Evolutionary conservation across 2,113 vertebrate species (phyloP), one percentile per base, ranked within the genome.

Genomic region (Platysternon megacephalum): DNA sequence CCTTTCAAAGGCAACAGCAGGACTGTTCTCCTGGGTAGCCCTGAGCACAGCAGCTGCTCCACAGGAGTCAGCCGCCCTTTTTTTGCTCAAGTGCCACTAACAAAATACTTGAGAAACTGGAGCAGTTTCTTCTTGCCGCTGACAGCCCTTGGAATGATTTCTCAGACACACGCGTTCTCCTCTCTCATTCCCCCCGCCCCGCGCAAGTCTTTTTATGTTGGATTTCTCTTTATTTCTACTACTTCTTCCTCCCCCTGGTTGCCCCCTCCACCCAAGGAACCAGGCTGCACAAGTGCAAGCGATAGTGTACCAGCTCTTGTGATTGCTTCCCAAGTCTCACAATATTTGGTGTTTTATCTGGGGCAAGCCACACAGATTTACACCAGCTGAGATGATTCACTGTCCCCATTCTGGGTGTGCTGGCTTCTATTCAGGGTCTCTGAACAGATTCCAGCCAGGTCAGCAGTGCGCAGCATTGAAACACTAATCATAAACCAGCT

Each of bases 221-320:
- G 29, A 53, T 65, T 91, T 88, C 32, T 83, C 39, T 91, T 68
- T 13, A 51, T 14, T 21, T 48, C 3, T 58, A 88, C 29, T 11
- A 85, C 24, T 11, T 53, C 12, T 14, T 90, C n/a, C 19, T 87
- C 48, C 11, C 26, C 11, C 28, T 19, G 58, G n/a, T 24, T 26
- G 24, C 51, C 84, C 88, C n/a, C 65, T 88, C 55, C 48, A 74
- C 29, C 46, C 13, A 89, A 5, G 46, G 39, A 5, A 19, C 81
- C 46, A 28, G 81, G 2, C 1, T 8, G 11, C 32, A 14, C 74
- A 11, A 5, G 32, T 68, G 7, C 58, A 78, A 74, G 46, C 49
- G 8, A 11, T 49, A 65, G 8, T 0, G 0, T 42, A 83, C 35
- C 39, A 42, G 32, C 4, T 1, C 11, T 44, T 0, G 1, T 28